A percentile compares a stretch with the other conserved stretches of the same genome.
Evolutionary conservation across 2,888 invertebrate genomes (phyloP).

Genomic region (Oasisia sp.): DNA sequence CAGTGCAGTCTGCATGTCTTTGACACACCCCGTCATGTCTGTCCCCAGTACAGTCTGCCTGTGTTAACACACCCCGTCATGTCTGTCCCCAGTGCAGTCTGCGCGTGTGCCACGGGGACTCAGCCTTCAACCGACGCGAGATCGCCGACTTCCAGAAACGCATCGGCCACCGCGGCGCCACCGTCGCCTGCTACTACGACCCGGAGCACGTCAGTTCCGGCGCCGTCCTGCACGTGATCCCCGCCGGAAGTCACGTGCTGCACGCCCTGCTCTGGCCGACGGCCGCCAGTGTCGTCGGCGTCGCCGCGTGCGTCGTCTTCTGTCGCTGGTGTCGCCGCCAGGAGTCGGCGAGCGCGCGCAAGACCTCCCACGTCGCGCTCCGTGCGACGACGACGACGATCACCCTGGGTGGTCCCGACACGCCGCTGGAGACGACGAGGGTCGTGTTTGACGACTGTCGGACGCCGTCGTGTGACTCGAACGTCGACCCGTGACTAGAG

Average conservation of each 20-base stretch:
- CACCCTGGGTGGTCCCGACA: not conserved
- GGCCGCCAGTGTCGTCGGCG: constrained; percentile 32
- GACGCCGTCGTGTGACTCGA: not conserved
- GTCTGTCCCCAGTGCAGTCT: constrained; percentile 36
- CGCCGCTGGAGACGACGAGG: not conserved
- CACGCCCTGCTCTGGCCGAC: constrained; percentile 39
- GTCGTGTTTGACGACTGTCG: not conserved
- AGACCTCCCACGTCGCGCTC: not conserved
- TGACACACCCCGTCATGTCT: too few relatives aligned
- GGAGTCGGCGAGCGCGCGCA: not conserved
- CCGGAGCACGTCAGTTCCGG: constrained; percentile 34
- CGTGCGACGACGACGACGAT: not conserved
- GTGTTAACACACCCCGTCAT: not conserved
- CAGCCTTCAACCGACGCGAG: constrained; percentile 27
- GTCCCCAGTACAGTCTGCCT: too few relatives aligned
- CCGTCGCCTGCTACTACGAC: constrained; percentile 34
- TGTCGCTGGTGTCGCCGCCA: constrained; percentile 32
- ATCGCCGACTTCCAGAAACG: constrained; percentile 33
- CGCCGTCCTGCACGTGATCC: constrained; percentile 30
- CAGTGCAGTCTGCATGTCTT: too few relatives aligned
- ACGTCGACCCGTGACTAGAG: not conserved
- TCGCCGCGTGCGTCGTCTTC: constrained; percentile 35
- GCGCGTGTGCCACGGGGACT: constrained; percentile 33
- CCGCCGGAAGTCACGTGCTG: constrained; percentile 32
- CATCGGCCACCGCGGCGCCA: constrained; percentile 30